These are phyloP conservation scores for Rhodinocichla rosea DNA, from an alignment of 2,113 vertebrate species.

Conservation along the genomic window DNA sequence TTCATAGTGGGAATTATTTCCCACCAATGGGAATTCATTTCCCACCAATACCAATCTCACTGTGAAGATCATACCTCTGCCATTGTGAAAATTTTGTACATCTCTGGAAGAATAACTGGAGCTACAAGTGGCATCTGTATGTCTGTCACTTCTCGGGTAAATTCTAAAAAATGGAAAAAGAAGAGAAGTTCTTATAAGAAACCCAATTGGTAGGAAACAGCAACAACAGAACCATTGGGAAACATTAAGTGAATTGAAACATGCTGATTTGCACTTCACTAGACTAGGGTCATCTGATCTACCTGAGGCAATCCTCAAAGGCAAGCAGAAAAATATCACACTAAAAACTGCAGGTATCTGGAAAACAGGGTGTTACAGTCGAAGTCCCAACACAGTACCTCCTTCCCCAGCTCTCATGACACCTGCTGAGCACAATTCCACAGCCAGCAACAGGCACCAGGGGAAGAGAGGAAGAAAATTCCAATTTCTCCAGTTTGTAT, in stretches of 20 bases:
- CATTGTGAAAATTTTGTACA: conserved; percentile 99
- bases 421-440: neutral
- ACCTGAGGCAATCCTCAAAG: neutral
- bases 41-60: neutral
- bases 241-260: neutral
- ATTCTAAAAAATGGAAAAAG: conserved; percentile 74
- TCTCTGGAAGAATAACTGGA: conserved; percentile 97
- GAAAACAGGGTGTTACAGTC: neutral
- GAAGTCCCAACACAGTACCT: neutral
- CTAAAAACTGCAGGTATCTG: neutral
- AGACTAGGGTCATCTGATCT: neutral
- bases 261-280: rapidly evolving
- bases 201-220: neutral
- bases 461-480: neutral
- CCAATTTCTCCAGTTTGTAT: neutral
- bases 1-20: neutral
- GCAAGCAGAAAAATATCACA: neutral
- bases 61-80: conserved; percentile 81
- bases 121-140: conserved; percentile 98
- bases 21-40: too few relatives aligned
- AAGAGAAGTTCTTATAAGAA: neutral
- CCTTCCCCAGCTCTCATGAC: neutral
- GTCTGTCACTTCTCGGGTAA: conserved; percentile 96
- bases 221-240: neutral
- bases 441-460: rapidly evolving